Evolutionary conservation across 2,113 vertebrate species (phyloP).

Genomic region (Chlorodrepanis virens): DNA sequence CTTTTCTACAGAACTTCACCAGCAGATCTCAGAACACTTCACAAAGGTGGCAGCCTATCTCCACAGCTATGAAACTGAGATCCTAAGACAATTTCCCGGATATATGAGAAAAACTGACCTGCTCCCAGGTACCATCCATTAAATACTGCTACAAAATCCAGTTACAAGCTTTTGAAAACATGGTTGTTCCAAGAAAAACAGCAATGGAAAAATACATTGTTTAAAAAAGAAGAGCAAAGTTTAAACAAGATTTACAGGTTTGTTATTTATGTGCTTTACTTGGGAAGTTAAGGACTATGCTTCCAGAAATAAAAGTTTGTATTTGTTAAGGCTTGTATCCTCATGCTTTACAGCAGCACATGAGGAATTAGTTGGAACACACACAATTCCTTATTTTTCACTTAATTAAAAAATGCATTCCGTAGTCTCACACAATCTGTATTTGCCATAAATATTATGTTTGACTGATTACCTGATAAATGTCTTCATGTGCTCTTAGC

Average conservation of each 20-base stretch:
- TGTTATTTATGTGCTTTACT: not conserved
- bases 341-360: not conserved
- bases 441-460: constrained; percentile 50
- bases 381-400: constrained; percentile 15
- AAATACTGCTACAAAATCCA: not conserved
- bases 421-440: not conserved
- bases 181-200: not conserved
- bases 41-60: not conserved
- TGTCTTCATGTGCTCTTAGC: constrained; percentile 43
- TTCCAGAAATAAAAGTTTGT: not conserved
- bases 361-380: not conserved
- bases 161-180: not conserved
- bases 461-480: constrained; percentile 49
- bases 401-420: constrained; percentile 42
- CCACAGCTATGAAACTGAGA: not conserved
- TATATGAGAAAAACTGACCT: not conserved
- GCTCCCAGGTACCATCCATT: not conserved
- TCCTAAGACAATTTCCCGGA: not conserved
- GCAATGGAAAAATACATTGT: not conserved
- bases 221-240: not conserved
- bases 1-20: not conserved
- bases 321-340: constrained; percentile 11
- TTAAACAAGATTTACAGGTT: not conserved
- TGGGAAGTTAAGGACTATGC: not conserved
- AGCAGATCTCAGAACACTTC: not conserved